Evolutionary conservation across 2,797 vertebrate genomes (phyloP).

Genomic region (Brachymystax lenok): DNA sequence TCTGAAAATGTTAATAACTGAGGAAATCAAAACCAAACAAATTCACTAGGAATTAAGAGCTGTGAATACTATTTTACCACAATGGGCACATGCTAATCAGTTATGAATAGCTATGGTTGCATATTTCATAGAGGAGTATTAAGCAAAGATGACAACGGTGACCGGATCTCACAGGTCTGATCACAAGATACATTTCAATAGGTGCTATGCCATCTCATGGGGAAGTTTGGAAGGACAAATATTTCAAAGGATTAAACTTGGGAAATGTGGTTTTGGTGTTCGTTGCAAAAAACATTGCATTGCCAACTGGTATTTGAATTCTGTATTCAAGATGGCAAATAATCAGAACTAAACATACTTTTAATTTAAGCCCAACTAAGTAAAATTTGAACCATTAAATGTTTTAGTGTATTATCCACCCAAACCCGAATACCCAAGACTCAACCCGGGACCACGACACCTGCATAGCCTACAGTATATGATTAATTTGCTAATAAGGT

Average conservation of each 20-base stretch:
- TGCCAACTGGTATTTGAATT: constrained; percentile 17
- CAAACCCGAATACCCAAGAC: no score
- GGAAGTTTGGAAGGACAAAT: background rate
- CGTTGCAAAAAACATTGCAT: constrained; percentile 34
- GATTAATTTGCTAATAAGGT: no score
- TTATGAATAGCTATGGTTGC: background rate
- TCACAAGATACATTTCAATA: no score
- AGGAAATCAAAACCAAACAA: no score
- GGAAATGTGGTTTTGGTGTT: constrained; percentile 31
- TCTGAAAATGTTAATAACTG: background rate
- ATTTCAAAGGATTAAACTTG: constrained; percentile 7
- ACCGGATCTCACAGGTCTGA: no score
- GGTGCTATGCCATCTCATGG: constrained; percentile 20
- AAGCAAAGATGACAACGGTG: background rate
- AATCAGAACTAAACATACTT: constrained; percentile 39
- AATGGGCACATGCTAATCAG: background rate
- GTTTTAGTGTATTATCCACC: background rate
- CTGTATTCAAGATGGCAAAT: constrained; percentile 28
- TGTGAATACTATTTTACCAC: background rate
- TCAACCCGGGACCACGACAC: no score
- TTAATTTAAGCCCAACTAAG: background rate
- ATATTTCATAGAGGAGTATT: background rate
- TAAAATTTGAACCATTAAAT: background rate
- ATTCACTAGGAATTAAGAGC: background rate
- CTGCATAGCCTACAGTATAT: no score